Conservation (phyloP, 1,140 invertebrate genomes). For the Drosophila mayri region DNA sequence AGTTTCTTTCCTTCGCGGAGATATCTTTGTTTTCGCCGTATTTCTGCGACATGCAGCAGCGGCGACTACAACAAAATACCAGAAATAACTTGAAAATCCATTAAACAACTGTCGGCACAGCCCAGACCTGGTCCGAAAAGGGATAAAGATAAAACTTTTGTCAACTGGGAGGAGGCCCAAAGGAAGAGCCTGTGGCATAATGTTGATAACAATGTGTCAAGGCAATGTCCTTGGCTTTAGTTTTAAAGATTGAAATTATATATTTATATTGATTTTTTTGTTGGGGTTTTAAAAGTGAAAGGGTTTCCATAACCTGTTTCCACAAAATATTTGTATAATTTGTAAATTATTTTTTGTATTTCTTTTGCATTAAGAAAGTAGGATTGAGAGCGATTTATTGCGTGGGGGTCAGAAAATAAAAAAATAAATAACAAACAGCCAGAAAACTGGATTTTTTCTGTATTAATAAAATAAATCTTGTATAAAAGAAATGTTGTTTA, state of each 20-base stretch:
- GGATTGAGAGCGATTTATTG: conserved; percentile 50
- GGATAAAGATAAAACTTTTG: conserved; percentile 78
- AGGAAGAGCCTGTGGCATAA: conserved; percentile 39
- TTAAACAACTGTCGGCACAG: conserved; percentile 61
- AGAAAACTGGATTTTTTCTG: conserved; percentile 18
- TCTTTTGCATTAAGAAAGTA: conserved; percentile 55
- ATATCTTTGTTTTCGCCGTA: conserved; percentile 71
- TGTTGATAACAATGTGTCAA: conserved; percentile 79
- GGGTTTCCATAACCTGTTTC: conserved; percentile 62
- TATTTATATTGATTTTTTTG: conserved; percentile 54
- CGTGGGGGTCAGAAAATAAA: conserved; percentile 35
- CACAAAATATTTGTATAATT: conserved; percentile 53
- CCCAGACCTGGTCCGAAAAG: conserved; percentile 33
- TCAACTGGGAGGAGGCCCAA: conserved; percentile 34
- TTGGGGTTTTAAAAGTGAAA: conserved; percentile 61
- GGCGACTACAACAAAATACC: conserved; percentile 79
- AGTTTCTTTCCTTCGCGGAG: conserved; percentile 61
- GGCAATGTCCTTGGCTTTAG: conserved; percentile 71
- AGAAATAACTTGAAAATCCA: conserved; percentile 83
- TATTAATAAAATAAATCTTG: neutral
- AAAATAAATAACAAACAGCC: conserved; percentile 6
- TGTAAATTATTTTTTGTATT: conserved; percentile 11
- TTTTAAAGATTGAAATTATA: conserved; percentile 36
- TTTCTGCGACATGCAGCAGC: conserved; percentile 60
- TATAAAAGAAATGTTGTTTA: neutral